phyloP scores from a whole-genome alignment of 2,113 vertebrate genomes.

The Gallinago paraguaiae region DNA sequence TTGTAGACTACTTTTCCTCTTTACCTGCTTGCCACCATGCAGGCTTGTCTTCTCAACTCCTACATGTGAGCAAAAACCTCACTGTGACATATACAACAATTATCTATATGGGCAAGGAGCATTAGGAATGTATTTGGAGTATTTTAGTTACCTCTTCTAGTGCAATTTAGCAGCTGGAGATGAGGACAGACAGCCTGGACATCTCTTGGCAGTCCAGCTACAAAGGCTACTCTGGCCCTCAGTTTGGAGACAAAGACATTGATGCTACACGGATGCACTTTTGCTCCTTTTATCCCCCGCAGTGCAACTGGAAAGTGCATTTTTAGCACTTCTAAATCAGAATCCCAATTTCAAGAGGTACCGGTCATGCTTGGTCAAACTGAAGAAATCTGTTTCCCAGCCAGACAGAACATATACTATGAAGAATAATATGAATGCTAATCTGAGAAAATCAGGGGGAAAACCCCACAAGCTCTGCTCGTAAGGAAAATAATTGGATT shows the following conservation, averaged over 20 bases:
- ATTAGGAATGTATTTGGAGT: not conserved
- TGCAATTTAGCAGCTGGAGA: slow-evolving; percentile 3
- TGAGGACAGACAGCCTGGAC: not conserved
- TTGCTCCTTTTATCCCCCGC: not conserved
- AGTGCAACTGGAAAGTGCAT: not conserved
- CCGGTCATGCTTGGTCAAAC: not conserved
- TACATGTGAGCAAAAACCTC: not conserved
- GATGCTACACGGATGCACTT: not conserved
- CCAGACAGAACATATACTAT: not conserved
- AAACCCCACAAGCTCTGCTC: not conserved
- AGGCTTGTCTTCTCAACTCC: not conserved
- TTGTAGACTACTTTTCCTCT: not conserved
- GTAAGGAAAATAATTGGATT: not conserved
- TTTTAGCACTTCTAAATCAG: slow-evolving; percentile 7
- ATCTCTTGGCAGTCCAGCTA: not conserved
- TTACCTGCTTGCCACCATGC: not conserved
- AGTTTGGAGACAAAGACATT: not conserved
- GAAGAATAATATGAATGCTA: not conserved
- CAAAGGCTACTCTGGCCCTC: not conserved
- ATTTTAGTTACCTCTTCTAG: not conserved
- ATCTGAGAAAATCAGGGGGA: not conserved
- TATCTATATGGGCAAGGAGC: not conserved
- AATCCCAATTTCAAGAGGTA: not conserved
- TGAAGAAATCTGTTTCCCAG: not conserved
- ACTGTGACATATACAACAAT: not conserved